Evolutionary conservation across 2,888 invertebrate species (phyloP).

Genomic region (Dryobotodes eremita): DNA sequence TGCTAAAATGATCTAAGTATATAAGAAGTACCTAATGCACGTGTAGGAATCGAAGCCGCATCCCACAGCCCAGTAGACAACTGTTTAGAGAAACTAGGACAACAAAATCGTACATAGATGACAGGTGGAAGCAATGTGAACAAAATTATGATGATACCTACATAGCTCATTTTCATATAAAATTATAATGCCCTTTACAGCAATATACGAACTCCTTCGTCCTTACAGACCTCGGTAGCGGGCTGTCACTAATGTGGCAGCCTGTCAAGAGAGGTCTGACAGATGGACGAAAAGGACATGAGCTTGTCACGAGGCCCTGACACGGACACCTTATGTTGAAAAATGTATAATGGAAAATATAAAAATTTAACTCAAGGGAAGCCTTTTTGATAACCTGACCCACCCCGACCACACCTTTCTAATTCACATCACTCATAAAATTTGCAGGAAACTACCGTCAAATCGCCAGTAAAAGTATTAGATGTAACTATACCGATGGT

Average conservation of each 20-base stretch:
- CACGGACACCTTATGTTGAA: neutral
- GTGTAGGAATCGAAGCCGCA: neutral
- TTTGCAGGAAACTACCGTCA: neutral
- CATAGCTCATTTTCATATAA: neutral
- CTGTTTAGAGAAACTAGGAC: neutral
- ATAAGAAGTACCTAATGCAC: neutral
- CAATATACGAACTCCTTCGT: neutral
- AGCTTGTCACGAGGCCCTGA: neutral
- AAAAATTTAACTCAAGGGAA: neutral
- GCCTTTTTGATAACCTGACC: neutral
- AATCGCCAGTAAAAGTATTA: constrained; percentile 28
- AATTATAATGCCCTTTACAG: neutral
- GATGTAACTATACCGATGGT: neutral
- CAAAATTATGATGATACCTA: neutral
- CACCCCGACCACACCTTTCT: neutral
- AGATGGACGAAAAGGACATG: neutral
- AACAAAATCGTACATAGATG: neutral
- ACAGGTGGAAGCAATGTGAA: neutral
- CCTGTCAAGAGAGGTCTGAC: neutral
- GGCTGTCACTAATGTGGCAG: neutral
- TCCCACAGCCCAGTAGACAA: too few relatives aligned
- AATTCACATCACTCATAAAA: neutral
- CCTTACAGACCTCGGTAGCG: neutral
- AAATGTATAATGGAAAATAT: neutral
- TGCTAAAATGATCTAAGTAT: neutral